Evolutionary conservation across 2,888 invertebrate species (phyloP).

Genomic region (Drosophila vallismaia): DNA sequence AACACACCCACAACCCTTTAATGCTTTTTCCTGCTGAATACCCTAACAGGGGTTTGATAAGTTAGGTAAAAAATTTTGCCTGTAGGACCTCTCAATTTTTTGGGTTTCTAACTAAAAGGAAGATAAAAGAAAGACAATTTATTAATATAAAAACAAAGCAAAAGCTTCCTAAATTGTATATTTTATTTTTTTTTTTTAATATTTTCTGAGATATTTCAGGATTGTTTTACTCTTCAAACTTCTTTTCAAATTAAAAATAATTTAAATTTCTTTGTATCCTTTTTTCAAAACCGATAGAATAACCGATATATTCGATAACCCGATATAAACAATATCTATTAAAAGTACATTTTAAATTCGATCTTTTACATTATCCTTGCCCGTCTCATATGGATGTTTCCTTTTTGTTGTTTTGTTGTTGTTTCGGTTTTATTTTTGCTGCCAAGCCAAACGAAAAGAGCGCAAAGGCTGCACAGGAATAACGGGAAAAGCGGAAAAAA

Average conservation of each 20-base stretch:
- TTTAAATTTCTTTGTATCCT: not conserved
- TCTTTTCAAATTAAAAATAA: not conserved
- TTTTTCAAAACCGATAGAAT: not conserved
- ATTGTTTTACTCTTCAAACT: too few relatives aligned
- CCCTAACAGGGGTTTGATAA: slow-evolving; percentile 8
- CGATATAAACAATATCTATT: not conserved
- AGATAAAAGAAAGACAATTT: too few relatives aligned
- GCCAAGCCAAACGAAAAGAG: slow-evolving; percentile 63
- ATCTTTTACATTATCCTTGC: slow-evolving; percentile 11
- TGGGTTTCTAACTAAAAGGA: too few relatives aligned
- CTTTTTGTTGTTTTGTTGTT: slow-evolving; percentile 18
- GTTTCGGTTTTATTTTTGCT: slow-evolving; percentile 36
- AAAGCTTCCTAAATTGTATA: too few relatives aligned
- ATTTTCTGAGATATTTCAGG: too few relatives aligned
- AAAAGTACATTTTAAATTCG: slow-evolving; percentile 26
- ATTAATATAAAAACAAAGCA: too few relatives aligned
- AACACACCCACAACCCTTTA: slow-evolving; percentile 32
- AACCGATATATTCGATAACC: not conserved
- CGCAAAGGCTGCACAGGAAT: slow-evolving; percentile 55
- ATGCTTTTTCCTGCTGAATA: slow-evolving; percentile 44
- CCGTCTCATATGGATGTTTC: slow-evolving; percentile 15
- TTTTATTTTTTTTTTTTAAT: too few relatives aligned
- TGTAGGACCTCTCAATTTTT: not conserved
- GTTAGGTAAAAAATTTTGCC: not conserved
- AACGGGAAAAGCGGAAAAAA: not conserved